Evolutionary conservation across 2,797 vertebrate species (phyloP), one percentile per base, ranked within the genome.

Genomic region (Molossus alvarezi): DNA sequence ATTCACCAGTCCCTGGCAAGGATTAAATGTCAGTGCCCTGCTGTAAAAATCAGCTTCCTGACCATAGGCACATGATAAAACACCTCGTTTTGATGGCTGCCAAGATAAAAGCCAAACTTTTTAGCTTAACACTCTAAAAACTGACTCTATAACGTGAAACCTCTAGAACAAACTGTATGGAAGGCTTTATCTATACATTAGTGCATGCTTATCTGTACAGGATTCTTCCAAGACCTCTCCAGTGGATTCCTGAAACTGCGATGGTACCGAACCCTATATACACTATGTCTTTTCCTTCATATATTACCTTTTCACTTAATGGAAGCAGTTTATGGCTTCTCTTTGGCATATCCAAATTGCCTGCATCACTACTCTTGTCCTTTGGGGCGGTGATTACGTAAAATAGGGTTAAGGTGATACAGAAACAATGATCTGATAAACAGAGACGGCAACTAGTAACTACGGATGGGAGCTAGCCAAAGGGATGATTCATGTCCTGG

Each of bases 31-130:
- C 41, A 86, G 25, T 69, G 48, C 1, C 6, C 18, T 71, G 13
- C 45, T 89, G 90, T 71, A 62, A 64, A 75, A 86, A 88, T 20
- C 20, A 53, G 72, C 17, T 33, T 84, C 14, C n/a, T 25, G 72
- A 53, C 57, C 57, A 76, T 0, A 72, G 45, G 41, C 27, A 71
- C 20, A 18, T 14, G 58, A 84, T 29, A 90, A 83, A 72, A 25
- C 71, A 76, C 9, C 21, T 80, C 83, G 41, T 77, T 95, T 88
- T 82, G 41, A 82, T 27, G 23, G 27, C 37, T 41, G 62, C 12
- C 64, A 83, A 87, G 62, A 80, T 80, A 81, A 94, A 86, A 85
- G 69, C 53, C 65, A 58, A 84, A 51, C 62, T 23, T 75, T 91
- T 90, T 60, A 83, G 51, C 37, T 88, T 89, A 83, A 69, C 23